phyloP scores from a whole-genome alignment of 2,113 vertebrate genomes.

The Onychorhynchus coronatus region DNA sequence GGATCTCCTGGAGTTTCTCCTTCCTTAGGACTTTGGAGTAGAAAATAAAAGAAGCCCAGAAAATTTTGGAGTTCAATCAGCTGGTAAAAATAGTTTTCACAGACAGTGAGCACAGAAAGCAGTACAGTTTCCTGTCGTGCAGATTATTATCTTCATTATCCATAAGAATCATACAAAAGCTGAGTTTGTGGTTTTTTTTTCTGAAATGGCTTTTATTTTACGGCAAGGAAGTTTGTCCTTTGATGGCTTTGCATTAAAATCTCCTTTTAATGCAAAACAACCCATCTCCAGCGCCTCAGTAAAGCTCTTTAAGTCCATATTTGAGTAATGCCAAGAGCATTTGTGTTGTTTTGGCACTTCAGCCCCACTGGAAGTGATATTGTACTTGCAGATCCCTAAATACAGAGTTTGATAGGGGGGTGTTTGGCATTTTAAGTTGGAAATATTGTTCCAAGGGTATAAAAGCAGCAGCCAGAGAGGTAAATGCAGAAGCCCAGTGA shows the following conservation, averaged over 20 bases:
- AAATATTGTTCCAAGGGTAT: not conserved
- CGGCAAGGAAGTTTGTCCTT: not conserved
- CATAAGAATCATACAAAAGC: not conserved
- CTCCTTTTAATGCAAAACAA: not conserved
- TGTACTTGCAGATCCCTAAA: not conserved
- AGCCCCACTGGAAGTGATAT: not conserved
- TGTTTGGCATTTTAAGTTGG: not conserved
- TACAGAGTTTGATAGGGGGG: not conserved
- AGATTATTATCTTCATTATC: not conserved
- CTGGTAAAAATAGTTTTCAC: not conserved
- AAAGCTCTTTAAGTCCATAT: not conserved
- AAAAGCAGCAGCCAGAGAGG: not conserved
- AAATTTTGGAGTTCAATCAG: not conserved
- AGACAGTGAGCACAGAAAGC: not conserved
- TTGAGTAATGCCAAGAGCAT: not conserved
- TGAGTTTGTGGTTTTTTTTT: not conserved
- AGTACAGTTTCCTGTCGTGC: not conserved
- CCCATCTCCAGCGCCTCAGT: not conserved
- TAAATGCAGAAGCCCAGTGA: not conserved
- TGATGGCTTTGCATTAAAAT: not conserved
- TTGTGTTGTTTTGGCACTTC: not conserved
- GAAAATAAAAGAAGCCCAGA: not conserved
- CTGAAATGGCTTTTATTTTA: not conserved
- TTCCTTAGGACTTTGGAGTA: not conserved
- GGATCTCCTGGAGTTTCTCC: not conserved